Evolutionary conservation across 2,113 vertebrate species (phyloP), one percentile per base, ranked within the genome.

Genomic region (Anoura caudifer): DNA sequence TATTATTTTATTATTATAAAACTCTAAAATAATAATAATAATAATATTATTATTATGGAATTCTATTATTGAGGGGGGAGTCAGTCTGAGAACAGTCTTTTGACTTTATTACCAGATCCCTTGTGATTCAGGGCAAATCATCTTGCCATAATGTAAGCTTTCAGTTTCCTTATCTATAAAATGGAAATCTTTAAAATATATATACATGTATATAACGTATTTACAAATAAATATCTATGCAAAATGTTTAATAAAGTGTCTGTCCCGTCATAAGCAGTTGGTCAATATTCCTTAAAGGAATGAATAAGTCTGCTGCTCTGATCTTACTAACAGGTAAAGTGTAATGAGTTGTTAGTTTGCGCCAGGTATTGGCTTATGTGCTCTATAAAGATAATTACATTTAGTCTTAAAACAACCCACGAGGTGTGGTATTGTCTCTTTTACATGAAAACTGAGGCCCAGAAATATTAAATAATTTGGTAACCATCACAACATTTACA

Each of bases 401-500:
- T 88, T 85, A 90, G 52, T 96, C 59, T 45, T 61, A 0, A 77
- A 67, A 93, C 72, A 91, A 14, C 47, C 24, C 52, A 1, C 56
- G 47, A 20, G 26, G 2, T 33, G 47, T 93, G 33, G 69, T 93
- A 14, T 87, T 83, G 47, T 63, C 47, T 47, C 36, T 54, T 91
- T 94, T 81, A 52, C n/a, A 52, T 77, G 72, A 97, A 95, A 97
- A 87, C 47, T 2, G 77, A 95, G 50, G 87, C n/a, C 36, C 41
- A 63, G 91, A 47, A 10, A 61, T 81, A 84, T 36, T 41, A 90
- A 90, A 36, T 76, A 33, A 41, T 94, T 82, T 90, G 26, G 41
- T 79, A 67, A 94, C 83, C 7, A 38, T 75, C 63, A 56, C n/a
- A 14, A 47, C 38, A 94, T 88, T 84, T 73, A 92, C 20, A 69